Evolutionary conservation across 2,888 invertebrate genomes (phyloP).

Genomic region (Drosophila cyrtoloma): DNA sequence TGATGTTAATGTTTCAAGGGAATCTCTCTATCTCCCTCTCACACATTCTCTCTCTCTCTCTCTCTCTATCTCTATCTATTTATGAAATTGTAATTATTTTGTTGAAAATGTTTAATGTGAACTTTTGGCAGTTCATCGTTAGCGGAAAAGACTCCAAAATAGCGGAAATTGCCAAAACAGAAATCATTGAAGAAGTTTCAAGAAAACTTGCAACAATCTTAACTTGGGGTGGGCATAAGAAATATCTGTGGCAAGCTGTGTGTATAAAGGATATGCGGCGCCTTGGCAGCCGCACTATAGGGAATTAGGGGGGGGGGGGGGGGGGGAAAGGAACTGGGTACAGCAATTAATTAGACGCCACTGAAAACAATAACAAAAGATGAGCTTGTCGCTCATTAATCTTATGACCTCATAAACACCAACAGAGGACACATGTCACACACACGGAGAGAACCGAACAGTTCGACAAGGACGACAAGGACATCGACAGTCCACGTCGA

Average conservation of each 20-base stretch:
- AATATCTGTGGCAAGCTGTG: conserved; percentile 12
- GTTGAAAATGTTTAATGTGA: neutral
- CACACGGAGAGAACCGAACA: conserved; percentile 13
- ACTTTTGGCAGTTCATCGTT: conserved; percentile 2
- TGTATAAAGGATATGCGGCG: conserved; percentile 32
- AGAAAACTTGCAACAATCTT: conserved; percentile 24
- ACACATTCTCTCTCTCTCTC: neutral
- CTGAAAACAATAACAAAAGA: conserved; percentile 70
- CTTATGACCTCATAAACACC: conserved; percentile 72
- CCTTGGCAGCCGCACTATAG: conserved; percentile 14
- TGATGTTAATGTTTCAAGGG: conserved; percentile 9
- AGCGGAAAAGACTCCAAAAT: neutral
- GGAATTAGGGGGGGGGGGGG: neutral
- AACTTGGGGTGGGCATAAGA: neutral
- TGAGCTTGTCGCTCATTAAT: conserved; percentile 76
- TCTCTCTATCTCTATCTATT: neutral
- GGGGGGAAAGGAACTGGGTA: neutral
- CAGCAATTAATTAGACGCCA: conserved; percentile 70
- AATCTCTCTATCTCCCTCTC: neutral
- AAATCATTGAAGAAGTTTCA: conserved; percentile 36
- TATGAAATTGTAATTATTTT: conserved; percentile 21
- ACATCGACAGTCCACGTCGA: conserved; percentile 2
- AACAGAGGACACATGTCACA: conserved; percentile 58
- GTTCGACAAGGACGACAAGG: conserved; percentile 49
- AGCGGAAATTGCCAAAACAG: conserved; percentile 10